Base-by-base conservation (phyloP, 1,140 invertebrate genomes). In the Drosophila ficusphila region DNA sequence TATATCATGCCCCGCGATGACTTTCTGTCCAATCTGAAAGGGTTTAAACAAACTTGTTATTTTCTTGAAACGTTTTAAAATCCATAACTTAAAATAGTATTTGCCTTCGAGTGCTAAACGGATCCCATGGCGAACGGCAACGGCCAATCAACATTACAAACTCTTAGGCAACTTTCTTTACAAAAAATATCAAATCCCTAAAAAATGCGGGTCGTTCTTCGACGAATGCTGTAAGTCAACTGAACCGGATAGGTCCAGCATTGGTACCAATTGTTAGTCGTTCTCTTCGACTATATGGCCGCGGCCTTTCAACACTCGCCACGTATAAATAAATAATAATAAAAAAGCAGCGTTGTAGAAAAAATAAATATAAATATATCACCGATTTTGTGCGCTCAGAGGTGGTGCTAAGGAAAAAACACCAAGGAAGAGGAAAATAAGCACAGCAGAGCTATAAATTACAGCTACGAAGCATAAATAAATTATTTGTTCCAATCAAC, bases 1-100 rank as follows among this genome's bases (percentile, higher is more conserved):
- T 96, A 97, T 77, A 97, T 94, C 96, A 97, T 97, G 48, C 96
- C 96, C 74, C 96, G 94, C 18, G 96, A 96, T 16, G 96, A 96
- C 91, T 96, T 96, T 71, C 95, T 93, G 92, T 97, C 96, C 92
- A 97, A 95, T 91, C 94, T 95, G 91, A 19, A 91, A 92, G 18
- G 34, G 41, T 61, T 16, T 6, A 53, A 71, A 41, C 36, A 0
- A 9, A 23, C 14, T 70, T 34, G 18, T 51, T 44, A 16, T 25
- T 16, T 8, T 12, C 21, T 12, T 33, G 12, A 23, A 29, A 11
- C 8, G 6, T 14, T 21, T 12, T 8, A 33, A 16, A 23, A n/a
- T n/a, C n/a, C n/a, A n/a, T 3, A 34, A 12, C 14, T 33, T 18
- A 19, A n/a, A 36, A 25, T 54, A 36, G 21, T 25, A 41, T 71